Conservation (phyloP, 2,888 invertebrate species). For the Philereme transversata region DNA sequence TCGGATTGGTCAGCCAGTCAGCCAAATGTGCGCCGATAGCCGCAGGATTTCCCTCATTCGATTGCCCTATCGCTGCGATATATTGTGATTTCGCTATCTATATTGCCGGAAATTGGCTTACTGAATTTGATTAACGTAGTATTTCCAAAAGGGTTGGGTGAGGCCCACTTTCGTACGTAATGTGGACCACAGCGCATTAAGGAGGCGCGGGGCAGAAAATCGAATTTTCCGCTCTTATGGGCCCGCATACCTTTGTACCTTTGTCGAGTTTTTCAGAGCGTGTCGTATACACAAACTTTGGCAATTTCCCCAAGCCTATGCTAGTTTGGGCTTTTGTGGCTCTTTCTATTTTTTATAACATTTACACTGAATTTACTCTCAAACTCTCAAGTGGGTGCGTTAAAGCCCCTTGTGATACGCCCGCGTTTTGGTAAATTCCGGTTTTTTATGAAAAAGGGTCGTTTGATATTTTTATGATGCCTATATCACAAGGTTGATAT, state of each 20-base stretch:
- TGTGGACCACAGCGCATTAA: constrained; percentile 64
- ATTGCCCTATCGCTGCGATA: constrained; percentile 66
- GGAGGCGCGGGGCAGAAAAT: constrained; percentile 75
- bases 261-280: constrained; percentile 68
- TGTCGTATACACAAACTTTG: constrained; percentile 64
- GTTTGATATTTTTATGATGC: constrained; percentile 25
- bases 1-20: constrained; percentile 19
- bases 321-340: constrained; percentile 26
- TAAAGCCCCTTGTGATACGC: constrained; percentile 24
- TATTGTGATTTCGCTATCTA: constrained; percentile 71
- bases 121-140: constrained; percentile 76
- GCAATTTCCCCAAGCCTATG: constrained; percentile 38
- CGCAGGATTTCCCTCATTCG: constrained; percentile 44
- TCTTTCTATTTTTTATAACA: constrained; percentile 35
- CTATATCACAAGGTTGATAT: constrained; percentile 26
- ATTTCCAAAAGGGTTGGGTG: constrained; percentile 71
- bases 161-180: constrained; percentile 41
- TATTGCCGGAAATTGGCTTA: constrained; percentile 70
- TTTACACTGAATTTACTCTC: constrained; percentile 32
- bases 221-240: constrained; percentile 76
- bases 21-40: constrained; percentile 33
- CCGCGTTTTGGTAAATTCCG: constrained; percentile 20
- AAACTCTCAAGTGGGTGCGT: constrained; percentile 26
- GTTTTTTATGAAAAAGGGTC: constrained; percentile 30
- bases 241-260: constrained; percentile 59